phyloP scores from a whole-genome alignment of 1,140 invertebrate species.

The Megathymus violae region DNA sequence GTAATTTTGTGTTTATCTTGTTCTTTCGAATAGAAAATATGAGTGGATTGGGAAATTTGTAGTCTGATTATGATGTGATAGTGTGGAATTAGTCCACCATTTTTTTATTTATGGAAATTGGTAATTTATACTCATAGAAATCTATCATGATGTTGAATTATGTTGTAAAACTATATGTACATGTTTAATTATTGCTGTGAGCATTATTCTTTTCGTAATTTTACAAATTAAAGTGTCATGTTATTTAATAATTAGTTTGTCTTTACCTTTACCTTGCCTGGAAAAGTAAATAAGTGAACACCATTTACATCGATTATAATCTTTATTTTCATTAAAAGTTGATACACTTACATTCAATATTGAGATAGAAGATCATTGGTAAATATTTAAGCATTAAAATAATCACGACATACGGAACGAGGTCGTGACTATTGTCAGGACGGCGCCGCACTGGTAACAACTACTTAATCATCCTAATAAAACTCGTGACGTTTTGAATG shows the following conservation, averaged over 20 bases:
- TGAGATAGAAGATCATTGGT: conserved; percentile 24
- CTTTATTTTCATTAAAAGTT: conserved; percentile 26
- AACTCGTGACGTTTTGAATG: too few relatives aligned
- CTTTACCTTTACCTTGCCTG: too few relatives aligned
- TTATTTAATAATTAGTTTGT: conserved; percentile 16
- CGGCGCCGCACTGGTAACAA: background rate
- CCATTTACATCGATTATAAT: conserved; percentile 17
- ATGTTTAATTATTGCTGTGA: conserved; percentile 15
- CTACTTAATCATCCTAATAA: too few relatives aligned
- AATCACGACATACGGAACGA: conserved; percentile 11
- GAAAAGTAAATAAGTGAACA: too few relatives aligned
- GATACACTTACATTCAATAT: conserved; percentile 27
- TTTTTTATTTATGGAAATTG: too few relatives aligned
- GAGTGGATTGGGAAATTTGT: too few relatives aligned
- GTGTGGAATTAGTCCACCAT: too few relatives aligned
- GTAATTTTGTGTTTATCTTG: too few relatives aligned
- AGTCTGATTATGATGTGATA: too few relatives aligned
- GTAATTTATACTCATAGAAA: conserved; percentile 2
- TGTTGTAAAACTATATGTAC: conserved; percentile 16
- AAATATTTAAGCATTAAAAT: conserved; percentile 30
- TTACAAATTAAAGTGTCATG: conserved; percentile 22
- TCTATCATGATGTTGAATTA: too few relatives aligned
- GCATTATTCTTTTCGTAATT: conserved; percentile 17
- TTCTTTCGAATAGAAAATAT: too few relatives aligned
- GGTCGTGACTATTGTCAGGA: background rate